Evolutionary conservation across 2,797 vertebrate genomes (phyloP).

Genomic region (Sebastes nivosus): DNA sequence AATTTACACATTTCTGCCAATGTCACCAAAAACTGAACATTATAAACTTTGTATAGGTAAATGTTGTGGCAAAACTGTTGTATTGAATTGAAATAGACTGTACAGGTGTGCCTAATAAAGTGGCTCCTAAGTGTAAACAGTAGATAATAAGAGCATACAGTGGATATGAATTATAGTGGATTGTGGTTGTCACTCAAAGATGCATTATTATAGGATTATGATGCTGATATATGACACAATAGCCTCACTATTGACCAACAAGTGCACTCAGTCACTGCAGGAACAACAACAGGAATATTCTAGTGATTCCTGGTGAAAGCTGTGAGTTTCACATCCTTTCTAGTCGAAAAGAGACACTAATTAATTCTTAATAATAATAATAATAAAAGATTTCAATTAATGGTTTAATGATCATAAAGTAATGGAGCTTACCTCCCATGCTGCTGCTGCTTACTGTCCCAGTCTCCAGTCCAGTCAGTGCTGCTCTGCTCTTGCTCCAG

Average conservation of each 20-base stretch:
- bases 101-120: background rate
- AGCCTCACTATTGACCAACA: background rate
- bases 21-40: background rate
- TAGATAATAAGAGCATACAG: background rate
- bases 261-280: background rate
- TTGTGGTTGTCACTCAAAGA: background rate
- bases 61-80: background rate
- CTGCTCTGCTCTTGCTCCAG: constrained; percentile 25
- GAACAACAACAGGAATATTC: background rate
- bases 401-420: background rate
- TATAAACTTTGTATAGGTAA: fast-evolving
- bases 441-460: background rate
- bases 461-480: background rate
- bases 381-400: background rate
- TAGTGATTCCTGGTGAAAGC: background rate
- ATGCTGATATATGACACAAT: background rate
- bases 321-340: background rate
- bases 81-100: background rate
- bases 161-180: background rate
- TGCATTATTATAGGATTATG: background rate
- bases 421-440: constrained; percentile 68
- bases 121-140: background rate
- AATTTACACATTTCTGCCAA: background rate
- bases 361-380: background rate
- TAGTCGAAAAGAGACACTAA: background rate